Base-by-base conservation (phyloP, 2,797 vertebrate genomes). In the Sebastes diploproa region DNA sequence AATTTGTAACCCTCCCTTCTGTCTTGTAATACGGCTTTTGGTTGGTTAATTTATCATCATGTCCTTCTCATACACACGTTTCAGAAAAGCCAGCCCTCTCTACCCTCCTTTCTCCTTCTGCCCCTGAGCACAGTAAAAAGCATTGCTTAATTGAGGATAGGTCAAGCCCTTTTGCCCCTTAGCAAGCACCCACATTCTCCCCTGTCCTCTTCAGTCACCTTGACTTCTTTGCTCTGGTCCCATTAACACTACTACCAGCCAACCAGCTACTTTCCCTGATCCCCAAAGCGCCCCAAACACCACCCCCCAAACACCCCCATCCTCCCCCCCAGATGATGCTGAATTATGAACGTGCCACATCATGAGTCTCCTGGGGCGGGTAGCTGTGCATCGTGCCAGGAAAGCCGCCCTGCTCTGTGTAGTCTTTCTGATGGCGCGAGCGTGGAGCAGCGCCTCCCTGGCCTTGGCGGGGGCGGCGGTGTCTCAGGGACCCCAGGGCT, bases 361-460 rank as follows among this genome's bases (percentile, higher is more conserved):
- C 97, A 99, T 99, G 98, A 99, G 96, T 98, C 97, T 98, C 97
- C 96, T 97, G 97, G 96, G 97, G 97, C 97, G 97, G 97, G 97
- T 97, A 96, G 96, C 97, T 97, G 97, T 96, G 97, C 97, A 97
- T 96, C 97, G 96, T 96, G 96, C 97, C 97, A 97, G 97, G 97
- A 97, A 97, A 94, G 95, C 97, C 92, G 94, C 97, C 96, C 97
- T 98, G 94, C 96, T 97, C 92, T 97, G 97, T 94, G 93, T 97
- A 91, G 94, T 97, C 96, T 97, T 96, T 95, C 96, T 99, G 95
- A 96, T 97, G 94, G 96, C 96, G 81, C 97, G 96, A 95, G 96
- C 94, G 77, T 97, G 97, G 96, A 96, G 97, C 89, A 94, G 93
- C 63, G 86, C 94, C 89, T 94, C 94, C 86, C 87, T 95, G 85